Conservation (phyloP, 2,888 invertebrate genomes). For the Nephrotoma flavescens region DNA sequence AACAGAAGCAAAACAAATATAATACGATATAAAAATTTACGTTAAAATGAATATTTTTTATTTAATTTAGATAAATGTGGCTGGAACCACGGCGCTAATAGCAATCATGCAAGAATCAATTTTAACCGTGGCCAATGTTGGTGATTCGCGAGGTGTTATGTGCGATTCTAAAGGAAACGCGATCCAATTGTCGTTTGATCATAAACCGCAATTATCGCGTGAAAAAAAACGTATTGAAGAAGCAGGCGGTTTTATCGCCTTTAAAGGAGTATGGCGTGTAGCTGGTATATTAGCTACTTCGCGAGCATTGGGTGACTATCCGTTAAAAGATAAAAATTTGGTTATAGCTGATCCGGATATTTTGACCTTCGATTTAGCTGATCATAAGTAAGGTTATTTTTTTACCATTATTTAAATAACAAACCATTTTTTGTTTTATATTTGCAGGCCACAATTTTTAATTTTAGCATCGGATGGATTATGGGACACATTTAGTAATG, state of each 20-base stretch:
- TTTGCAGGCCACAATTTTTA: constrained; percentile 58
- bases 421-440: not conserved
- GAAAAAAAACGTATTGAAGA: constrained; percentile 86
- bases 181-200: constrained; percentile 87
- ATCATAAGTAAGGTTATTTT: constrained; percentile 42
- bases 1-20: too few relatives aligned
- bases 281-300: constrained; percentile 91
- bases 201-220: constrained; percentile 61
- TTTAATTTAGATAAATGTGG: constrained; percentile 40
- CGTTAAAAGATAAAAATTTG: constrained; percentile 82
- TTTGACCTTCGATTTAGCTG: constrained; percentile 72
- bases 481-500: constrained; percentile 93
- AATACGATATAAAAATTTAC: too few relatives aligned
- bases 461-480: constrained; percentile 90
- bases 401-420: constrained; percentile 6
- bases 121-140: constrained; percentile 88
- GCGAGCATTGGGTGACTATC: constrained; percentile 88
- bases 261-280: constrained; percentile 93
- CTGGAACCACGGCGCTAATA: constrained; percentile 84
- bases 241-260: constrained; percentile 89
- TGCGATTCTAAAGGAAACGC: constrained; percentile 81
- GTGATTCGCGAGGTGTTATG: constrained; percentile 92
- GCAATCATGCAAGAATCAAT: constrained; percentile 70
- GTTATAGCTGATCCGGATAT: constrained; percentile 95
- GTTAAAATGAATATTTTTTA: too few relatives aligned